Evolutionary conservation across 2,888 invertebrate species (phyloP).

Genomic region (Elgonia sp.): DNA sequence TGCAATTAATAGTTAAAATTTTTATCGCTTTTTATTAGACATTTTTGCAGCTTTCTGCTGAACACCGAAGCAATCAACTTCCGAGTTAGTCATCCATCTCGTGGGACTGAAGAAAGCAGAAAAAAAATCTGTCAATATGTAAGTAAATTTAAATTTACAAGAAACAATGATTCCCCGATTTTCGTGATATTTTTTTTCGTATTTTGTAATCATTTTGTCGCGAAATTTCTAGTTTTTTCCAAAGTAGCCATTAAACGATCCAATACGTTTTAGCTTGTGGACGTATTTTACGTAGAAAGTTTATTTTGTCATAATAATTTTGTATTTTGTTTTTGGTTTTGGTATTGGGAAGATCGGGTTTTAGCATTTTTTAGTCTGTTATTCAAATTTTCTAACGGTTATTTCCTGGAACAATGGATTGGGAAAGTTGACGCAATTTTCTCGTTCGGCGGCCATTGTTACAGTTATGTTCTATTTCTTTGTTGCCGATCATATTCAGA

Average conservation of each 20-base stretch:
- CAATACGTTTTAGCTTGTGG: too few species aligned
- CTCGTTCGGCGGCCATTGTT: conserved; percentile 13
- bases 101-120: conserved; percentile 60
- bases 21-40: conserved; percentile 25
- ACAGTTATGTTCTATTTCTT: not conserved
- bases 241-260: too few species aligned
- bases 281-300: too few species aligned
- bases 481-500: not conserved
- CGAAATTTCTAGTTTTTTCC: too few species aligned
- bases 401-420: not conserved
- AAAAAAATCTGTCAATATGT: conserved; percentile 37
- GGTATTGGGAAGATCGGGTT: too few species aligned
- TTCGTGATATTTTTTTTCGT: not conserved
- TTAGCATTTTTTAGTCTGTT: not conserved
- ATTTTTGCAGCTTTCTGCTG: conserved; percentile 22
- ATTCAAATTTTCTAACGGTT: not conserved
- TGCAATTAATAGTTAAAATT: not conserved
- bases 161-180: not conserved
- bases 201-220: too few species aligned
- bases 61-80: conserved; percentile 4
- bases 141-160: conserved; percentile 36
- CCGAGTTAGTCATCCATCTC: conserved; percentile 10
- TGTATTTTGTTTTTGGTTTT: too few species aligned
- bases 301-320: too few species aligned
- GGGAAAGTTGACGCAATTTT: not conserved